Conservation (phyloP, 2,888 invertebrate species). For the Lypha dubia region DNA sequence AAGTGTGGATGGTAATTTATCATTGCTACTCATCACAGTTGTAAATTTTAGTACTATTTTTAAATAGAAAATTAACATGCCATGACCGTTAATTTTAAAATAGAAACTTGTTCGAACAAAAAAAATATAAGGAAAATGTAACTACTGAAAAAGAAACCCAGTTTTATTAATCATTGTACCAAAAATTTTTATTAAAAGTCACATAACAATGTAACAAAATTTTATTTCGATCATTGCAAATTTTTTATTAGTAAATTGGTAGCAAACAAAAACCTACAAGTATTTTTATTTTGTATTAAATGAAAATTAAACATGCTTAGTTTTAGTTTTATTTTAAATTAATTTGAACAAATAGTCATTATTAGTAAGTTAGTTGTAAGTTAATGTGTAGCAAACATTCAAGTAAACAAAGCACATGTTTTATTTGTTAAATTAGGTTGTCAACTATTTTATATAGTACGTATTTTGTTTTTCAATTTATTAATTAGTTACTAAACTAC, state of each 20-base stretch:
- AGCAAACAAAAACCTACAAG: slow-evolving; percentile 37
- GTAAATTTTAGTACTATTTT: slow-evolving; percentile 47
- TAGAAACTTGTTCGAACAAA: background rate
- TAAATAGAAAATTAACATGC: background rate
- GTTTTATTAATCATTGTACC: slow-evolving; percentile 46
- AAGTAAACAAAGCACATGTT: slow-evolving; percentile 57
- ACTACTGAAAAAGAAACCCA: slow-evolving; percentile 45
- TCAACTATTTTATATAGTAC: slow-evolving; percentile 6
- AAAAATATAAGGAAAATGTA: background rate
- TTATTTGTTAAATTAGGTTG: slow-evolving; percentile 26
- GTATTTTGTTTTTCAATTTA: slow-evolving; percentile 1
- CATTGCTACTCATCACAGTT: slow-evolving; percentile 20
- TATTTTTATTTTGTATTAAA: slow-evolving; percentile 23
- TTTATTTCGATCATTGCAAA: slow-evolving; percentile 55
- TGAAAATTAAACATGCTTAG: slow-evolving; percentile 60
- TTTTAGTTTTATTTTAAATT: slow-evolving; percentile 18
- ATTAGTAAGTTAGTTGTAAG: slow-evolving; percentile 50
- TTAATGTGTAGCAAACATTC: slow-evolving; percentile 1
- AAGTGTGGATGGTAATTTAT: slow-evolving; percentile 2
- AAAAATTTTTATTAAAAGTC: slow-evolving; percentile 65
- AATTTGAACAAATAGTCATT: slow-evolving; percentile 31
- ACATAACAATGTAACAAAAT: slow-evolving; percentile 63
- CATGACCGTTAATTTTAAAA: slow-evolving; percentile 24
- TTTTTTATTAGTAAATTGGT: slow-evolving; percentile 34
- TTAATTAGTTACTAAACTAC: slow-evolving; percentile 56